These are phyloP conservation scores for Vombatus ursinus DNA, from an alignment of 2,113 vertebrate species.

Conservation along the genomic window DNA sequence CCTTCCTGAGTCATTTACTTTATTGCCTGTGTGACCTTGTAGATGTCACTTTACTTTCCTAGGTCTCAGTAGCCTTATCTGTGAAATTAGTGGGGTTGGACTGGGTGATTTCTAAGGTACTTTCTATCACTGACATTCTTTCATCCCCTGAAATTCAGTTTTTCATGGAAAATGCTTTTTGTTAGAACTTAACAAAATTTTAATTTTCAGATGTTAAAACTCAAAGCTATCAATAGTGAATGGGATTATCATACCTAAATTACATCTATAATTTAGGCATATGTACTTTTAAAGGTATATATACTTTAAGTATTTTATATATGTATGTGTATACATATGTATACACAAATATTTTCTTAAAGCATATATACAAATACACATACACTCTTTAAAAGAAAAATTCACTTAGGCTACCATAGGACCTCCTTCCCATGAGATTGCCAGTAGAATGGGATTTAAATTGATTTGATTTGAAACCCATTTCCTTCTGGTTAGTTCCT, in stretches of 20 bases:
- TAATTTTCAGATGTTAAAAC: neutral
- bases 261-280: neutral
- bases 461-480: neutral
- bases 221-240: neutral
- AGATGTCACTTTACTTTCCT: neutral
- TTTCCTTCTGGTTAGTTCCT: neutral
- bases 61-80: neutral
- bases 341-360: too few relatives aligned
- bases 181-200: constrained; percentile 1
- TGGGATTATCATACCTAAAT: neutral
- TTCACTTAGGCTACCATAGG: neutral
- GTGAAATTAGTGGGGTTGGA: neutral
- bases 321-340: too few relatives aligned
- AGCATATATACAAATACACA: neutral
- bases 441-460: neutral
- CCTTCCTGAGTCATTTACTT: neutral
- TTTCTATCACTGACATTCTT: neutral
- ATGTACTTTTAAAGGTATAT: neutral
- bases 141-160: neutral
- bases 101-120: neutral
- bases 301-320: neutral
- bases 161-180: constrained; percentile 11
- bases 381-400: neutral
- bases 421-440: neutral
- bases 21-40: neutral